Evolutionary conservation across 2,888 invertebrate species (phyloP).

Genomic region (Thysanoteuthis rhombus): DNA sequence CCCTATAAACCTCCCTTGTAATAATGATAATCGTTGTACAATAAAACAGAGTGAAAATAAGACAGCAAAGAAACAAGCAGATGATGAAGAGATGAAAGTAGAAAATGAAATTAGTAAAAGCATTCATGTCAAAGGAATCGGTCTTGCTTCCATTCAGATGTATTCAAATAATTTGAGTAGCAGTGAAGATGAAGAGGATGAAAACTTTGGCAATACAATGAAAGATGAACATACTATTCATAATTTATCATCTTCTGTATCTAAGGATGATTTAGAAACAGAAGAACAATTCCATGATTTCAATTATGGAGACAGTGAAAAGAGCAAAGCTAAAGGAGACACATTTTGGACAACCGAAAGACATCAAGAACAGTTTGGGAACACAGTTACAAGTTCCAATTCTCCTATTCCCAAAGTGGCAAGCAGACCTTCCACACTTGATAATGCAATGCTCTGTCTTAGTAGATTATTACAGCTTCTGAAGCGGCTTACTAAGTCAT

Average conservation of each 20-base stretch:
- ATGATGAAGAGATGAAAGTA: background rate
- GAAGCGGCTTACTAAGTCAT: slow-evolving; percentile 39
- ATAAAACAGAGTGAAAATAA: background rate
- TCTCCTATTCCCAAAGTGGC: background rate
- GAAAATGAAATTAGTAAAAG: background rate
- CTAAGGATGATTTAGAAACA: background rate
- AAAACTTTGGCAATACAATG: background rate
- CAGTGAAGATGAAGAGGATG: background rate
- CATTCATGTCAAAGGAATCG: background rate
- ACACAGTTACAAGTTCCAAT: background rate
- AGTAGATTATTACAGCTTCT: slow-evolving; percentile 43
- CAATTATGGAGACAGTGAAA: background rate
- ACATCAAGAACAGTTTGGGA: background rate
- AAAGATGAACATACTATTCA: background rate
- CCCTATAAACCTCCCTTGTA: background rate
- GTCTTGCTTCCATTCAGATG: background rate
- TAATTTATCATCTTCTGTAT: slow-evolving; percentile 1
- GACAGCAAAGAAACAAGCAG: background rate
- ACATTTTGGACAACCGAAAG: background rate
- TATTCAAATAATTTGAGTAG: background rate
- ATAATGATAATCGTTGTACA: background rate
- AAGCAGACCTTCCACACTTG: slow-evolving; percentile 26
- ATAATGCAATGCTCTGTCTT: slow-evolving; percentile 40
- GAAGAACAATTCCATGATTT: background rate
- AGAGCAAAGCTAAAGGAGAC: background rate